Conservation (phyloP, 2,113 vertebrate species). For the Cebus imitator region DNA sequence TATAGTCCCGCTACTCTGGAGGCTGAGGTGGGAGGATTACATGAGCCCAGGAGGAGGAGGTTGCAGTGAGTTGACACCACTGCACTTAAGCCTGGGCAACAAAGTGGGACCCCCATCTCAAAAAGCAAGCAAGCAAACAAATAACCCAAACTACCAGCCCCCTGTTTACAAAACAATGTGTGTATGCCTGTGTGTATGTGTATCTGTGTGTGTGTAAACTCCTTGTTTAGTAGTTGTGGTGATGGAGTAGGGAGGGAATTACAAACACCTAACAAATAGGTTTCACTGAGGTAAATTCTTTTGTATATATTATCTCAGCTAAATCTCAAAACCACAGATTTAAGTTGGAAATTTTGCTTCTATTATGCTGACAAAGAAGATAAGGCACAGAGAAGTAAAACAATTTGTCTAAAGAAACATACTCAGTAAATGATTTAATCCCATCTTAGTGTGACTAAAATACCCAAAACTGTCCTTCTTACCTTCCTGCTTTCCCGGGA, state of each 20-base stretch:
- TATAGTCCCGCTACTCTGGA: too few relatives aligned
- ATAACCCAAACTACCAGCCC: too few relatives aligned
- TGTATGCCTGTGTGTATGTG: too few relatives aligned
- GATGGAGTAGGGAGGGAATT: neutral
- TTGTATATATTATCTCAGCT: neutral
- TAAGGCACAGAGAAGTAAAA: neutral
- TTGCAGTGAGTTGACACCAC: too few relatives aligned
- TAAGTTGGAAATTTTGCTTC: neutral
- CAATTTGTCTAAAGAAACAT: neutral
- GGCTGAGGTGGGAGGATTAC: too few relatives aligned
- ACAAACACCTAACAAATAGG: neutral
- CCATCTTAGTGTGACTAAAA: neutral
- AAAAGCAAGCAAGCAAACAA: too few relatives aligned
- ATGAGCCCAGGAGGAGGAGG: too few relatives aligned
- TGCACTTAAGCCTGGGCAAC: too few relatives aligned
- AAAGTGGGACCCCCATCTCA: too few relatives aligned
- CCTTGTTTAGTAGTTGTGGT: neutral
- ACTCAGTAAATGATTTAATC: neutral
- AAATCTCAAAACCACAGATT: neutral
- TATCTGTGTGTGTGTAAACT: neutral
- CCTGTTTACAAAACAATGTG: neutral
- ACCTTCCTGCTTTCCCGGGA: neutral
- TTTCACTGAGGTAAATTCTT: neutral
- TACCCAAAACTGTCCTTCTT: too few relatives aligned
- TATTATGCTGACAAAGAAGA: neutral